Percentiles rank a stretch among this genome's conserved stretches.
Evolutionary conservation across 2,797 vertebrate genomes (phyloP).

Genomic region (Loriculus beryllinus): DNA sequence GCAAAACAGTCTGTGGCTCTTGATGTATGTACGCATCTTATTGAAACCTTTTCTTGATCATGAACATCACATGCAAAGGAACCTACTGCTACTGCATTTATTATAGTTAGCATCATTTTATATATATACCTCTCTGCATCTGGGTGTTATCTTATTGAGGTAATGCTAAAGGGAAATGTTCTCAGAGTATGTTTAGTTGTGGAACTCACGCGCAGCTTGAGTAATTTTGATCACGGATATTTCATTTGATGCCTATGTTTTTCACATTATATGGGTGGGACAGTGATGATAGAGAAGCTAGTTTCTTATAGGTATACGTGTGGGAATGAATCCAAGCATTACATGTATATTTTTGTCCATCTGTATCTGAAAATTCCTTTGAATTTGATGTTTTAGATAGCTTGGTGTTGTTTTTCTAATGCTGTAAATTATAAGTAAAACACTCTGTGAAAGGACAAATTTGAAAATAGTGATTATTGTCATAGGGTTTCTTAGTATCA

Average conservation of each 20-base stretch:
- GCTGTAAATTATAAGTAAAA: background rate
- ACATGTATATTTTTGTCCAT: background rate
- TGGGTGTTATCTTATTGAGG: background rate
- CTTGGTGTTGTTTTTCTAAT: background rate
- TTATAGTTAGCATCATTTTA: background rate
- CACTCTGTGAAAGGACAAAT: background rate
- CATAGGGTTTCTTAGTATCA: background rate
- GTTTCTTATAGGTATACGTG: background rate
- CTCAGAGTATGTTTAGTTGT: background rate
- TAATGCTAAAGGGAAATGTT: background rate
- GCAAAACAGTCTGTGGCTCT: slow-evolving; percentile 98
- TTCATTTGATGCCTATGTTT: background rate
- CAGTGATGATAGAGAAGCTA: background rate
- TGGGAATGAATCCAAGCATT: background rate
- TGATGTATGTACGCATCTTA: slow-evolving; percentile 83
- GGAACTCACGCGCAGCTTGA: background rate
- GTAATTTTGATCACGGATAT: background rate
- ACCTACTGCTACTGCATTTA: background rate
- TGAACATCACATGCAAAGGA: background rate
- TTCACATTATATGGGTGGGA: background rate
- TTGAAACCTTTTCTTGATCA: background rate
- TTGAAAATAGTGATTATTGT: background rate
- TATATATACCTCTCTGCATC: background rate
- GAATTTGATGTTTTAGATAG: background rate
- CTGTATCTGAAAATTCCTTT: background rate